Percentiles rank a stretch among this genome's conserved stretches.
Evolutionary conservation across 2,888 invertebrate genomes (phyloP).

Genomic region (Scotopteryx bipunctaria): DNA sequence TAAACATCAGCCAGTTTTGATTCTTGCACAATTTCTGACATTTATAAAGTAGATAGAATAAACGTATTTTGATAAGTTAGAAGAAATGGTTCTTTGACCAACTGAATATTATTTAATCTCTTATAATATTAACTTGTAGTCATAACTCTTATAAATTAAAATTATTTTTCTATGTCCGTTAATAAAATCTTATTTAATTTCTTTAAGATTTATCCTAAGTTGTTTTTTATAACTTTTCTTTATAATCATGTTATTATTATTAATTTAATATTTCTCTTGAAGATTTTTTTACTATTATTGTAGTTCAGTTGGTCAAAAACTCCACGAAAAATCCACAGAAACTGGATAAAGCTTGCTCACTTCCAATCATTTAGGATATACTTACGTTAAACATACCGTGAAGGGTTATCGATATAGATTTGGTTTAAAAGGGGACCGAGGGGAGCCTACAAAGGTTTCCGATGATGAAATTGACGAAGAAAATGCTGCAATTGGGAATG

Average conservation of each 20-base stretch:
- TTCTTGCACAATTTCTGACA: slow-evolving; percentile 75
- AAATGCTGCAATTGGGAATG: slow-evolving; percentile 25
- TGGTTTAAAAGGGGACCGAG: slow-evolving; percentile 21
- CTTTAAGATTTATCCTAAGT: neutral
- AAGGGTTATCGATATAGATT: slow-evolving; percentile 39
- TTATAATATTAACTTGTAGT: neutral
- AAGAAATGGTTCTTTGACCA: slow-evolving; percentile 32
- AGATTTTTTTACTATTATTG: neutral
- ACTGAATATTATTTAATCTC: slow-evolving; percentile 25
- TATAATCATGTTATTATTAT: no score
- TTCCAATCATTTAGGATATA: slow-evolving; percentile 47
- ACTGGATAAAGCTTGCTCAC: slow-evolving; percentile 65
- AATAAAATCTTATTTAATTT: no score
- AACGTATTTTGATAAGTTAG: slow-evolving; percentile 29
- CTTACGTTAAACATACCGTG: slow-evolving; percentile 19
- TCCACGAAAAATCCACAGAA: slow-evolving; percentile 43
- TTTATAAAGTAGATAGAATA: slow-evolving; percentile 46
- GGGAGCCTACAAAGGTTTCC: slow-evolving; percentile 11
- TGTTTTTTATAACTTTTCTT: neutral
- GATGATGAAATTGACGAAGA: slow-evolving; percentile 3
- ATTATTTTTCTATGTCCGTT: no score
- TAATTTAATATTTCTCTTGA: no score
- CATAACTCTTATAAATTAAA: neutral
- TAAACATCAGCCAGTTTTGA: slow-evolving; percentile 46
- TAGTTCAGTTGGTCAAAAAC: slow-evolving; percentile 48